Base-by-base conservation (phyloP, 1,140 invertebrate species). In the Caenorhabditis briggsae region DNA sequence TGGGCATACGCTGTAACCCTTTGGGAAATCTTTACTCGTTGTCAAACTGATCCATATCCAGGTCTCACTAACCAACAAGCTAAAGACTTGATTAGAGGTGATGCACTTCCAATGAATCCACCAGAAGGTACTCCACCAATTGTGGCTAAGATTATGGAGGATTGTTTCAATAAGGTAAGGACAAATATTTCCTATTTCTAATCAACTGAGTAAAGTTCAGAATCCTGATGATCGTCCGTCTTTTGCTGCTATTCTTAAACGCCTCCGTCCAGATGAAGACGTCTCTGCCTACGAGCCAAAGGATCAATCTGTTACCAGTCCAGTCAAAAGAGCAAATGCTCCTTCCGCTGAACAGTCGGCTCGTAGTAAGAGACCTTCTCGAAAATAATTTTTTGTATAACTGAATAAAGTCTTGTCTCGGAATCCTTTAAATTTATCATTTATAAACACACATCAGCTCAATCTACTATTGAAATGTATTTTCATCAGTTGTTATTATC, bases 1-100 rank as follows among this genome's bases (percentile, higher is more conserved):
- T 98, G 97, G 97, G 97, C 96, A 91, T 99, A 96, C 93, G 97
- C 97, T n/a, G 96, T 99, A 86, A 93, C 98, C 55, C 95, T 96
- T 94, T 98, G 97, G 97, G 97, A 98, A 93, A 96, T 98, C 91
- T 98, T 98, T 93, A 96, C 96, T 0, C 95, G 95, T 92, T 97
- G 97, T 11, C 95, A 95, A 87, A 97, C 96, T 85, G 89, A 90
- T 41, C 97, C 97, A 0, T 98, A 98, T 91, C 95, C 95, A 56
- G 97, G 97, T n/a, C 95, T 97, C 94, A 96, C 95, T 74, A 97
- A 97, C 93, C 95, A 96, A 33, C 95, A 96, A 93, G 96, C 96
- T 1, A 94, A 96, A 89, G 96, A 86, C n/a, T 48, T 90, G 48
- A 88, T 88, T 23, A 46, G 86, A 5, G 48, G 88, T 12, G 82